phyloP scores from a whole-genome alignment of 2,113 vertebrate species.

The Diphyllodes magnificus region DNA sequence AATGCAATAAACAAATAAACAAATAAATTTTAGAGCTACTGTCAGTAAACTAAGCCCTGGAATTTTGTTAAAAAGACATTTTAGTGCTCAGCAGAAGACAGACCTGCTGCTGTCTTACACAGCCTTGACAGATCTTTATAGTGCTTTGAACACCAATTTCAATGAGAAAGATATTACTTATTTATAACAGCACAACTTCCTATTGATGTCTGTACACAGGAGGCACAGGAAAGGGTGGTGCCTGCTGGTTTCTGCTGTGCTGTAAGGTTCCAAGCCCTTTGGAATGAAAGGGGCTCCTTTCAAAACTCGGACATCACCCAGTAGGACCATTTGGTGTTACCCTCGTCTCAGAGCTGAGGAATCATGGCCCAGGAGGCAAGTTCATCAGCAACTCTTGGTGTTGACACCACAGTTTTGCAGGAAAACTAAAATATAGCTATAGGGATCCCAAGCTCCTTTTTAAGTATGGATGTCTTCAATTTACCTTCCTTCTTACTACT shows the following conservation, averaged over 20 bases:
- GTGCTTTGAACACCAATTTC: not conserved
- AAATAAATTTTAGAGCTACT: not conserved
- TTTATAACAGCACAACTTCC: not conserved
- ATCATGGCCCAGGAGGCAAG: not conserved
- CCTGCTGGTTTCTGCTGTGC: not conserved
- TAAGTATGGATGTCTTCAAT: not conserved
- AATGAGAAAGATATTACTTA: not conserved
- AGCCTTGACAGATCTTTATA: not conserved
- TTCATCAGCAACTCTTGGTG: not conserved
- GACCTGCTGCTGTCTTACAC: not conserved
- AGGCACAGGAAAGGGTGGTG: not conserved
- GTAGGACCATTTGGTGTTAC: not conserved
- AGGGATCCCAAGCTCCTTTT: not conserved
- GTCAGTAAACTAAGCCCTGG: not conserved
- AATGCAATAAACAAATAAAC: not conserved
- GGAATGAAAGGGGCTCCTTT: not conserved
- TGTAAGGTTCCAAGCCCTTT: not conserved
- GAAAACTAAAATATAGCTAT: not conserved
- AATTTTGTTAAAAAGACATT: not conserved
- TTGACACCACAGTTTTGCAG: not conserved
- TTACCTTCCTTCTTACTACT: not conserved
- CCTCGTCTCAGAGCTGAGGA: not conserved
- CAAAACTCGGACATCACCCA: not conserved
- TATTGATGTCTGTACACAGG: not conserved
- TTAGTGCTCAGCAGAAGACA: not conserved